Percentiles rank a stretch among this genome's conserved stretches.
phyloP scores from a whole-genome alignment of 2,113 vertebrate species.

The Ophthalmolycus amberensis region DNA sequence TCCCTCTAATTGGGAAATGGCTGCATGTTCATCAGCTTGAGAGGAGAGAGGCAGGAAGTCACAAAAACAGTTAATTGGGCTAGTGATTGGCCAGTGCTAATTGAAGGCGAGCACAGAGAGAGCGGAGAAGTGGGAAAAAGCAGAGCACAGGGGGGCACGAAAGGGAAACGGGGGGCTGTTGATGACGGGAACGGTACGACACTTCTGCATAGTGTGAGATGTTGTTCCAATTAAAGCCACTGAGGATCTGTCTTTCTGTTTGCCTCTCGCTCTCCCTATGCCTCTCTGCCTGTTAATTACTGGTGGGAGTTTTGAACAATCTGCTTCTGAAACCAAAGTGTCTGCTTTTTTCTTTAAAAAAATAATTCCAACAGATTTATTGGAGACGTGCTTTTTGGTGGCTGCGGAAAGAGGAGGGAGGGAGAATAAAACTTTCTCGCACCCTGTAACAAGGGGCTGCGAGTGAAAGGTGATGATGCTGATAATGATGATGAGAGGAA shows the following conservation, averaged over 20 bases:
- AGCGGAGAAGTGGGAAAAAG: constrained; percentile 52
- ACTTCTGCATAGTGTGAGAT: constrained; percentile 70
- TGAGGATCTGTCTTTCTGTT: constrained; percentile 70
- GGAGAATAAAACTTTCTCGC: constrained; percentile 18
- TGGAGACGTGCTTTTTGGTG: constrained; percentile 16
- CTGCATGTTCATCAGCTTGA: constrained; percentile 75
- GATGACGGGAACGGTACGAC: constrained; percentile 63
- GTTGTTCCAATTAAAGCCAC: constrained; percentile 83
- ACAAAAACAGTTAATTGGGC: constrained; percentile 80
- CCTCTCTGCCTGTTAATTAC: constrained; percentile 78
- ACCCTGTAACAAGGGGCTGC: neutral
- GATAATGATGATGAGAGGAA: constrained; percentile 28
- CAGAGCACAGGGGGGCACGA: constrained; percentile 33
- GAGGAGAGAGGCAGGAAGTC: constrained; percentile 71
- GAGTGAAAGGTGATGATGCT: constrained; percentile 27
- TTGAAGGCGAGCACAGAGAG: constrained; percentile 68
- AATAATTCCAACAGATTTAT: constrained; percentile 25
- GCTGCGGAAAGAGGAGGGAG: neutral
- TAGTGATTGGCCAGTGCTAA: constrained; percentile 82
- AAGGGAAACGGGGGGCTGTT: constrained; percentile 43
- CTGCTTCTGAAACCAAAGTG: constrained; percentile 73
- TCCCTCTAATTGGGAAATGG: constrained; percentile 78
- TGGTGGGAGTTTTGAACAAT: constrained; percentile 72
- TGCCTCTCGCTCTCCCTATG: constrained; percentile 52
- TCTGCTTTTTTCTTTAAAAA: constrained; percentile 29